A percentile compares a stretch with the other conserved stretches of the same genome.
phyloP scores from a whole-genome alignment of 1,140 invertebrate genomes.

The Drosophila tani region DNA sequence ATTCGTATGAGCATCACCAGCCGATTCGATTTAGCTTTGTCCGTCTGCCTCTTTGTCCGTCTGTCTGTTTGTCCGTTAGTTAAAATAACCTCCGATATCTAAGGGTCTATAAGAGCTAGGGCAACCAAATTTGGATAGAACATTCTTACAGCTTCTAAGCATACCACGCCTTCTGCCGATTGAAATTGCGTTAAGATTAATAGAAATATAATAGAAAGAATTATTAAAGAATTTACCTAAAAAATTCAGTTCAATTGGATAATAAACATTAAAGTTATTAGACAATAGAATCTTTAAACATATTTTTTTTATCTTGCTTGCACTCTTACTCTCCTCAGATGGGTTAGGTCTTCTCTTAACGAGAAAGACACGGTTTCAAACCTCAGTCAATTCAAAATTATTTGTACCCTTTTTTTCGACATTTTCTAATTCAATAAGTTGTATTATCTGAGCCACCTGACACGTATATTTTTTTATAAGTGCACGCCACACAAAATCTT shows the following conservation, averaged over 20 bases:
- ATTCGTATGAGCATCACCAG: not conserved
- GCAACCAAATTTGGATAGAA: no score
- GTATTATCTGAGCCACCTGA: not conserved
- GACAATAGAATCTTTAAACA: not conserved
- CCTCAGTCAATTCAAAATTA: not conserved
- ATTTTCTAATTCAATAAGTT: not conserved
- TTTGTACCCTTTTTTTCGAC: no score
- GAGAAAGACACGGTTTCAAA: not conserved
- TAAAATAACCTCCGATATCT: not conserved
- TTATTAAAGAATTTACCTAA: no score
- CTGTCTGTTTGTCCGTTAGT: not conserved
- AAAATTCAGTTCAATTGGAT: not conserved
- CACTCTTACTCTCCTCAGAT: no score
- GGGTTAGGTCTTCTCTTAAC: no score
- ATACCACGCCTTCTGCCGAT: no score
- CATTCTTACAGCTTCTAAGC: not conserved
- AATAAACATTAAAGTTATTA: not conserved
- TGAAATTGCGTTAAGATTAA: no score
- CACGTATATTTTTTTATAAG: slow-evolving; percentile 8
- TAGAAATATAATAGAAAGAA: no score
- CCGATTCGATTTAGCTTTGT: not conserved
- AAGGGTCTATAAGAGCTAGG: not conserved
- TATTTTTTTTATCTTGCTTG: not conserved
- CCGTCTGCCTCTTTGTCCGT: no score
- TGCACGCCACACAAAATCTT: slow-evolving; percentile 26